Base-by-base conservation (phyloP, 2,113 vertebrate species). In the Rhinichthys klamathensis region DNA sequence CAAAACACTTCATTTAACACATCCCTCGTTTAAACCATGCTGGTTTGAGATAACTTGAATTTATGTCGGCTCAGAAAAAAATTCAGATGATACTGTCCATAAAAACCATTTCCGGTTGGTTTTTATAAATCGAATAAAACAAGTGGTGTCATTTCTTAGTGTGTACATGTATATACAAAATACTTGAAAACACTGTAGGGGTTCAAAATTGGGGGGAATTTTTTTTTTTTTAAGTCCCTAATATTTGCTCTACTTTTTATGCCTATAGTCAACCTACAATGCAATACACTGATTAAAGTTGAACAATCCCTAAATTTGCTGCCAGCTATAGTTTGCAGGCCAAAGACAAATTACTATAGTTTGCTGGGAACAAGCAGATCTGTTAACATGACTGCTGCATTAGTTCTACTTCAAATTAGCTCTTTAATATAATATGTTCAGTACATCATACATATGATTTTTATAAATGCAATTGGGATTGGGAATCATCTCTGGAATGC, bases 281-380 rank as follows among this genome's bases (percentile, higher is more conserved):
- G 75, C 2, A 23, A 77, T 23, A 58, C 18, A 38, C 18, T 78
- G 23, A 79, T 60, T 60, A 79, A 8, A 79, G 23, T 25, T 41
- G 23, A 78, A 78, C 51, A 25, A 76, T 35, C 27, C 11, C 54
- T 79, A 41, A 61, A 79, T 61, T 58, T 78, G 18, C 51, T 78
- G 18, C 9, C 41, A 56, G n/a, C 41, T 30, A 25, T 49, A 16
- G 11, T 56, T 60, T 60, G 32, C 21, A 41, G 21, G 32, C 21
- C 21, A 41, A n/a, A 38, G 23, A 41, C 76, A 38, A 38, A 60
- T 60, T 41, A 60, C 10, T 78, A 21, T 56, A 79, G 21, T 15
- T 79, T 25, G 32, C 30, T 58, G 21, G 51, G 23, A 51, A 58
- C 30, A 58, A 6, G 51, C 35, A 56, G 32, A 60, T 60, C 51